Base-by-base conservation (phyloP, 2,888 invertebrate species). In the Aleiodes alternator region DNA sequence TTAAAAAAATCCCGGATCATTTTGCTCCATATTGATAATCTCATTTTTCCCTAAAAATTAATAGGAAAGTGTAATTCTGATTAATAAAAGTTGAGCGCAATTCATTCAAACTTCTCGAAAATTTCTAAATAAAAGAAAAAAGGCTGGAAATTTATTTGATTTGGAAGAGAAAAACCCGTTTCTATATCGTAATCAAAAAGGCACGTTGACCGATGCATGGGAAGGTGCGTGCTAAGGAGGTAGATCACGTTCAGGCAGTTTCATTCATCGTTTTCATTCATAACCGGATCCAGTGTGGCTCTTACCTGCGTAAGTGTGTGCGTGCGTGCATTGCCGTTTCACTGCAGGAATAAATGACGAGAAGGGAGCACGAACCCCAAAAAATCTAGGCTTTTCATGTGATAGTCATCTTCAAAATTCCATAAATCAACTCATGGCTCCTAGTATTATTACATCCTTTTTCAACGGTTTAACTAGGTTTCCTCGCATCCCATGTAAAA, bases 221-320 rank as follows among this genome's bases (percentile, higher is more conserved):
- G 31, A 31, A 51, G 29, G 51, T 51, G 64, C 77, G 64, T 43
- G 74, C 12, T 50, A 72, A 73, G 73, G 66, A 75, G 72, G 43
- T 76, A 69, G 73, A 77, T 72, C 80, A 80, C 80, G 80, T 79
- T 77, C 79, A 75, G 78, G 74, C 75, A 73, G 73, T 72, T 78
- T 76, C 80, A 80, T 80, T 80, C 80, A 80, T 80, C 80, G 77
- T 77, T 80, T 81, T 77, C 82, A 82, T 82, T 82, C 82, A 81
- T 82, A 81, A 80, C 78, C 77, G 77, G 76, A 73, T 74, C 73
- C 76, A 34, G 66, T 56, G 69, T 9, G 73, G 72, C 73, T 79
- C 75, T 79, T 77, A 80, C 78, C 76, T 78, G 76, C 66, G 68
- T 73, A 73, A 74, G 74, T 76, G 76, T 76, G 75, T 76, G 59